Percentiles rank a stretch among this genome's conserved stretches.
Conservation (phyloP, 2,888 invertebrate species). For the Exocentrus adspersus region DNA sequence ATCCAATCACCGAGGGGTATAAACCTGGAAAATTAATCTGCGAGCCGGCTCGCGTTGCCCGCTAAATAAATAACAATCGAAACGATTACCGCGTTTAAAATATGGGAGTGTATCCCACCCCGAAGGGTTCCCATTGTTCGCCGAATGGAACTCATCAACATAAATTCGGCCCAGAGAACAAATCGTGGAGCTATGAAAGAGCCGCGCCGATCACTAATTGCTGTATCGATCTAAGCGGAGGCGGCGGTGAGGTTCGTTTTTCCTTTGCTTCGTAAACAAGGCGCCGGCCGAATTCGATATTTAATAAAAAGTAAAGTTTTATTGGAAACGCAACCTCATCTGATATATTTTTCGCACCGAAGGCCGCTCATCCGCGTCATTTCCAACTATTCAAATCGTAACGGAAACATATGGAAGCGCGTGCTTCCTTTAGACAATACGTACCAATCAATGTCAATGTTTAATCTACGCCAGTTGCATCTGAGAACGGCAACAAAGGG, state of each 20-base stretch:
- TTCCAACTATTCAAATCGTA: not conserved
- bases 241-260: not conserved
- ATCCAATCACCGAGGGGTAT: conserved; percentile 17
- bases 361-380: not conserved
- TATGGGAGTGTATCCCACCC: conserved; percentile 12
- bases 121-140: conserved; percentile 20
- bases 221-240: conserved; percentile 28
- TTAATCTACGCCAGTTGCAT: not conserved
- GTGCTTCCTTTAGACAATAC: no score
- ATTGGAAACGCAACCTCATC: no score
- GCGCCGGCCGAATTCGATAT: not conserved
- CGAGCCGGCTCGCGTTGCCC: not conserved
- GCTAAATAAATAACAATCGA: conserved; percentile 26
- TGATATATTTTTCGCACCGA: no score
- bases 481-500: not conserved
- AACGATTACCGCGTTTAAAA: conserved; percentile 24
- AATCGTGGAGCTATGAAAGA: conserved; percentile 22
- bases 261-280: not conserved
- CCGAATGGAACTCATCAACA: conserved; percentile 29
- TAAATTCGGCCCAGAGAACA: conserved; percentile 25
- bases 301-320: no score
- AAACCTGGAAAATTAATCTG: conserved; percentile 24
- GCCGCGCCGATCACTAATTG: conserved; percentile 34
- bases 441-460: not conserved
- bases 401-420: no score